Evolutionary conservation across 2,113 vertebrate genomes (phyloP).

Genomic region (Heteronetta atricapilla): DNA sequence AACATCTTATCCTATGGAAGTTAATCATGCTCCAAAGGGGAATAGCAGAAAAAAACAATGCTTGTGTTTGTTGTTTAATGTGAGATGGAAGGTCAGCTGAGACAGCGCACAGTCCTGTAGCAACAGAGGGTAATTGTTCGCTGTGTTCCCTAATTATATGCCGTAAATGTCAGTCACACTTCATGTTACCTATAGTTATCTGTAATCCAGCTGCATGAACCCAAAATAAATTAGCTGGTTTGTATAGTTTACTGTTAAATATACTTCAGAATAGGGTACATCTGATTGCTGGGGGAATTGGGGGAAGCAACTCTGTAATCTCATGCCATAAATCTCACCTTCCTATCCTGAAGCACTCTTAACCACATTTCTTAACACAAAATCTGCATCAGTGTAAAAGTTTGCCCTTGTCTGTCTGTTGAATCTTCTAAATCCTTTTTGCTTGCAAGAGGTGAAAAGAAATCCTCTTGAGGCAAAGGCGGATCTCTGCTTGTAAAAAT

Average conservation of each 20-base stretch:
- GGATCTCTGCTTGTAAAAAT: constrained; percentile 14
- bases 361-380: background rate
- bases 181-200: constrained; percentile 5
- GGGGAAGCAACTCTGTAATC: background rate
- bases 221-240: background rate
- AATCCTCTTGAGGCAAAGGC: background rate
- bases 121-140: background rate
- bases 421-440: background rate
- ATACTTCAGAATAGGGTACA: background rate
- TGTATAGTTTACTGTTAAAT: background rate
- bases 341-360: background rate
- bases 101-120: background rate
- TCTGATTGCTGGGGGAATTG: background rate
- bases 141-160: background rate
- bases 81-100: background rate
- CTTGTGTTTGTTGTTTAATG: background rate
- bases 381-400: background rate
- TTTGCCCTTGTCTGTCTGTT: background rate
- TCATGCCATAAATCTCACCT: background rate
- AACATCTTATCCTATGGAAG: background rate
- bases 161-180: constrained; percentile 9
- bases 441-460: background rate
- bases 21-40: background rate
- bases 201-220: background rate
- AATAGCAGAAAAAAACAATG: background rate